These are phyloP conservation scores for Tridacna gigas DNA, from an alignment of 2,888 invertebrate species.

Conservation along the genomic window DNA sequence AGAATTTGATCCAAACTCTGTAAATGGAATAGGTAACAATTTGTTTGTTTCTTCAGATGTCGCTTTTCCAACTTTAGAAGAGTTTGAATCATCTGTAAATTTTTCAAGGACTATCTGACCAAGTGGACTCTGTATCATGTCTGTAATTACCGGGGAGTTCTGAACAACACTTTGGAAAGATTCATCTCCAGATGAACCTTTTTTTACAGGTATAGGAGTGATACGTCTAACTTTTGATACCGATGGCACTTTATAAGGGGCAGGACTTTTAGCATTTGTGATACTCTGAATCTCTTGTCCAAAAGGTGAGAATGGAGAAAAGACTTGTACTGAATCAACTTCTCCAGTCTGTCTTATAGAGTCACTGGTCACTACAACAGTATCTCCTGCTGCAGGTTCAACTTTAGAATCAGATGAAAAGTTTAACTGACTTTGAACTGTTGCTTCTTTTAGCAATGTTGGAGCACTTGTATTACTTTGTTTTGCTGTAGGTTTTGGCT, in stretches of 20 bases:
- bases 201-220: constrained; percentile 58
- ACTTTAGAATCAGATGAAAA: neutral
- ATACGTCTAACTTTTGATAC: constrained; percentile 53
- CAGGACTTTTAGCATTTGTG: constrained; percentile 39
- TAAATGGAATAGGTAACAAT: neutral
- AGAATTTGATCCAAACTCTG: constrained; percentile 1
- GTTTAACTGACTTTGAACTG: neutral
- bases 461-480: neutral
- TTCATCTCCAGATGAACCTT: constrained; percentile 18
- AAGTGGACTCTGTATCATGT: constrained; percentile 20
- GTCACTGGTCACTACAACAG: neutral
- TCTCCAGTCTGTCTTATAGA: neutral
- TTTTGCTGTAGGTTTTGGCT: neutral
- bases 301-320: constrained; percentile 64
- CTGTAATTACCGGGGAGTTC: constrained; percentile 58
- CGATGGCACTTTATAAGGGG: constrained; percentile 37
- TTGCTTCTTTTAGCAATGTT: neutral
- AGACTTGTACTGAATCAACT: constrained; percentile 7
- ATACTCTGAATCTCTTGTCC: constrained; percentile 60
- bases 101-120: constrained; percentile 21
- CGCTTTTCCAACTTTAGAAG: neutral
- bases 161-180: constrained; percentile 53
- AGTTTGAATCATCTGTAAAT: constrained; percentile 10
- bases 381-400: no score
- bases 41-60: neutral